Conservation (phyloP, 1,140 invertebrate species). For the Calephelis nemesis region DNA sequence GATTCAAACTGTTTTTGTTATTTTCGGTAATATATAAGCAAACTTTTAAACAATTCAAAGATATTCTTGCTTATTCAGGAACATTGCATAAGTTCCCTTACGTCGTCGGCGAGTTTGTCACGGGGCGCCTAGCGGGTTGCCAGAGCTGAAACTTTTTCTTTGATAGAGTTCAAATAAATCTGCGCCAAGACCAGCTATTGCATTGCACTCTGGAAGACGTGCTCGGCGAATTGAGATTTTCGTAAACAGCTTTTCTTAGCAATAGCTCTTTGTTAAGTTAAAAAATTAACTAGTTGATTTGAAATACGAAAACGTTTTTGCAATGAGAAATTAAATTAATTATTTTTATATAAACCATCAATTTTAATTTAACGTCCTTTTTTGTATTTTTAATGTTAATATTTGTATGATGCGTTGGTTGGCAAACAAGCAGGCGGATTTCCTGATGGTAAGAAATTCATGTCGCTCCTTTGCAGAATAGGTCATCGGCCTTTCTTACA, state of each 20-base stretch:
- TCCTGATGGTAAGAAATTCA: no score
- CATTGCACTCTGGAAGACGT: slow-evolving; percentile 47
- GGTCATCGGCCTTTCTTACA: no score
- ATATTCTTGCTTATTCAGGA: slow-evolving; percentile 9
- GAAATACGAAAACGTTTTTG: background rate
- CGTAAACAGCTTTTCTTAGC: slow-evolving; percentile 36
- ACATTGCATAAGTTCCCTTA: slow-evolving; percentile 40
- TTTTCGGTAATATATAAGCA: background rate
- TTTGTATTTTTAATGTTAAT: no score
- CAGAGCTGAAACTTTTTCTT: slow-evolving; percentile 68
- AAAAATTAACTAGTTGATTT: background rate
- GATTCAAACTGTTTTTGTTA: background rate
- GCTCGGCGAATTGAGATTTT: slow-evolving; percentile 42
- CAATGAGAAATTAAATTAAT: no score
- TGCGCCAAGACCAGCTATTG: slow-evolving; percentile 53
- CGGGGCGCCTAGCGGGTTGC: slow-evolving; percentile 58
- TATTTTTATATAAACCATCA: no score
- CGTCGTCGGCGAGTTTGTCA: slow-evolving; percentile 38
- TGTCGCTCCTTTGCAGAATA: no score
- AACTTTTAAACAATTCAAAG: background rate
- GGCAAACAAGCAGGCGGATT: no score
- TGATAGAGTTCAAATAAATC: slow-evolving; percentile 73
- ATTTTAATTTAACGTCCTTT: no score
- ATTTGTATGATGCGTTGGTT: no score
- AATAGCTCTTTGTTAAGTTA: background rate